Evolutionary conservation across 2,113 vertebrate species (phyloP).

Genomic region (Willisornis vidua): DNA sequence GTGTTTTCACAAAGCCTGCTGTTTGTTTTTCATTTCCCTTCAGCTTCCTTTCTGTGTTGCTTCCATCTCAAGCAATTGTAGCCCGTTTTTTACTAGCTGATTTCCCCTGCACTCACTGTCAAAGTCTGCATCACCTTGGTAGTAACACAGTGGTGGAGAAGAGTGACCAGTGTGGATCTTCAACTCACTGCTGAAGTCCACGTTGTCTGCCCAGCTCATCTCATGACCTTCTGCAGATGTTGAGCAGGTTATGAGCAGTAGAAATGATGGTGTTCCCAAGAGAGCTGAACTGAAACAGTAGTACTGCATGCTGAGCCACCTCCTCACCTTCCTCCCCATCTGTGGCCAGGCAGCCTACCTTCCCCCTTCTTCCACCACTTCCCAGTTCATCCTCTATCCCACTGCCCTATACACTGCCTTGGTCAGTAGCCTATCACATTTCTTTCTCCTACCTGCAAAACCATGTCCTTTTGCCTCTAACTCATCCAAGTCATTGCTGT

Average conservation of each 20-base stretch:
- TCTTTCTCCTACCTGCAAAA: neutral
- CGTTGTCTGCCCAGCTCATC: neutral
- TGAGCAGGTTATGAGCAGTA: neutral
- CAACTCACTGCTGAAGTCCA: neutral
- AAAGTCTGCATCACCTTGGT: neutral
- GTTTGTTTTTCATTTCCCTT: neutral
- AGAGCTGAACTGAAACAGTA: neutral
- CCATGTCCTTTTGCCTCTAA: neutral
- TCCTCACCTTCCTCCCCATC: neutral
- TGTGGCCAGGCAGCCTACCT: neutral
- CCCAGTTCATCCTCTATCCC: neutral
- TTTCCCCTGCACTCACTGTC: rapidly evolving
- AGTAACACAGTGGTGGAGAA: neutral
- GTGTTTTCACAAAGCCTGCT: neutral
- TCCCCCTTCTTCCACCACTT: neutral
- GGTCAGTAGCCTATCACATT: neutral
- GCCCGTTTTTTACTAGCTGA: neutral
- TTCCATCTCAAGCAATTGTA: neutral
- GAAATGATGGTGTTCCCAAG: neutral
- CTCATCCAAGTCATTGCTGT: neutral
- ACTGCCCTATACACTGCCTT: neutral
- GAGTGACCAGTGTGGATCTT: neutral
- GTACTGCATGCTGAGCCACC: neutral
- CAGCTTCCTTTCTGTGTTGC: neutral
- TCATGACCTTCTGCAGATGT: neutral